Evolutionary conservation across 1,140 invertebrate genomes (phyloP), one percentile per base, ranked within the genome.

Genomic region (Arctopsyche grandis): DNA sequence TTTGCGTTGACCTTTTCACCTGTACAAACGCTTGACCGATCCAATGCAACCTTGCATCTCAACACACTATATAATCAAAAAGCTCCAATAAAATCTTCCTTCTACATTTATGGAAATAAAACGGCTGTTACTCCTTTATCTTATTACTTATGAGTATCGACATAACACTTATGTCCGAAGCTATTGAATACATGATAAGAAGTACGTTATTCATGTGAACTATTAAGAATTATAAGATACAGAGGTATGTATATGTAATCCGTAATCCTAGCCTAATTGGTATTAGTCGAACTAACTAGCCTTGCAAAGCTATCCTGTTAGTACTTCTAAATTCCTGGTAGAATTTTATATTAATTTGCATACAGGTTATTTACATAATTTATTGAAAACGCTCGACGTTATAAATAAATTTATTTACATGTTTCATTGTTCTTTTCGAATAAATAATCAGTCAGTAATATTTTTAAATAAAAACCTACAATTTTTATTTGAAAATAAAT

Each of bases 341-440:
- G 58, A 63, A 69, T 76, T 66, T 76, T 66, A 76, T 76, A 66
- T 76, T 76, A 76, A 76, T 76, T 76, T 76, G 75, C 75, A 69
- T 76, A 63, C 75, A 63, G 43, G 26, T 43, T 76, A 56, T 76
- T 71, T 71, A 46, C 69, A 44, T 44, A 46, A 71, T 52, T 46
- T 16, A 71, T 66, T 52, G 69, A 52, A 71, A 21, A 5, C 29
- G 38, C 43, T 52, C 22, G 24, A 46, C 69, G 69, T 21, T n/a
- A n/a, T 9, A 60, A 56, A 56, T 22, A 22, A 70, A 19, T 16
- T 29, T 63, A 29, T 12, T 24, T 26, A 22, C n/a, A 24, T 60
- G 19, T 60, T 22, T 24, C 12, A 76, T 58, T 56, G 24, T 26
- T 10, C 14, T 14, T 7, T 14, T 38, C 16, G n/a, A 16, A 60